Evolutionary conservation across 2,113 vertebrate species (phyloP).

Genomic region (Mystacornis crossleyi): DNA sequence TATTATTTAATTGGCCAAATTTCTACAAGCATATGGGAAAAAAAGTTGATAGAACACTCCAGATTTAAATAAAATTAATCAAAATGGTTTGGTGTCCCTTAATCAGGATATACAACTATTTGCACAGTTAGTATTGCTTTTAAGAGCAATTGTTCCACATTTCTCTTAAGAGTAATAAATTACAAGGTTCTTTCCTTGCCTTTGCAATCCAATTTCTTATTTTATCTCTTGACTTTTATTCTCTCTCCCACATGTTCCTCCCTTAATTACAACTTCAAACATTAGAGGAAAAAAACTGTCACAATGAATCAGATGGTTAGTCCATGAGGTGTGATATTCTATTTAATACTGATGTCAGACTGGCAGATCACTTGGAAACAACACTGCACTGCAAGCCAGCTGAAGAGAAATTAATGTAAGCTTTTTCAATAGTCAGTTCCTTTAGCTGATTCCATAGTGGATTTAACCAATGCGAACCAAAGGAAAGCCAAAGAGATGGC

Average conservation of each 20-base stretch:
- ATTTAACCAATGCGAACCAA: neutral
- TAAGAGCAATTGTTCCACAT: neutral
- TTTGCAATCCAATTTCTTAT: constrained; percentile 17
- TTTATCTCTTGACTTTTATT: constrained; percentile 36
- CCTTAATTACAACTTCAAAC: constrained; percentile 28
- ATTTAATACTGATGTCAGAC: neutral
- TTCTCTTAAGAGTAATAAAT: constrained; percentile 8
- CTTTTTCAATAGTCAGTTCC: neutral
- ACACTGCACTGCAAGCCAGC: neutral
- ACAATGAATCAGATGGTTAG: constrained; percentile 21
- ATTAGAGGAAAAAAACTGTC: neutral
- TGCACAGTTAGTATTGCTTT: neutral
- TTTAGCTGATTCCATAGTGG: neutral
- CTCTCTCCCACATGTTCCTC: constrained; percentile 16
- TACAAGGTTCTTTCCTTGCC: neutral
- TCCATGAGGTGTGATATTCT: neutral
- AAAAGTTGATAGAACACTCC: neutral
- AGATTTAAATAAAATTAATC: neutral
- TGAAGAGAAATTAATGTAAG: neutral
- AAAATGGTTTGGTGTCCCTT: neutral
- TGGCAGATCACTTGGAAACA: constrained; percentile 3
- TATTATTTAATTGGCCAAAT: neutral
- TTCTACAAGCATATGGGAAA: neutral
- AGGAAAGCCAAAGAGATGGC: neutral
- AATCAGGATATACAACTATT: neutral